phyloP scores from a whole-genome alignment of 2,797 vertebrate species.

The Rousettus madagascariensis region DNA sequence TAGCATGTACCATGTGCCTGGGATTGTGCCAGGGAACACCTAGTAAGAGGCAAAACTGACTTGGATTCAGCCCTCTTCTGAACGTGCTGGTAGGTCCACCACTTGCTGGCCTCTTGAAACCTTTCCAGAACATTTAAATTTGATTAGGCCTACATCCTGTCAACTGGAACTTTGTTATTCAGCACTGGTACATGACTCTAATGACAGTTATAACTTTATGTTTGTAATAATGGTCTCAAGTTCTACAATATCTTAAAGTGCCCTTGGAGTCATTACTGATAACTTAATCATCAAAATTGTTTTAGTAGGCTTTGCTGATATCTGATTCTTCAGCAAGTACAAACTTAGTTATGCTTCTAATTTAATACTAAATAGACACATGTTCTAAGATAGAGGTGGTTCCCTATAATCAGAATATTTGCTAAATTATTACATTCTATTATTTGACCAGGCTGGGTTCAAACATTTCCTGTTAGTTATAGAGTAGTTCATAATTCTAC shows the following conservation, averaged over 20 bases:
- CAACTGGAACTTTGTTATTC: background rate
- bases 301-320: constrained; percentile 31
- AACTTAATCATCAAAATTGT: background rate
- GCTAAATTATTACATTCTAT: background rate
- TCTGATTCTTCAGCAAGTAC: constrained; percentile 20
- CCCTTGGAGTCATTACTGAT: background rate
- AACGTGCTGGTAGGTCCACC: background rate
- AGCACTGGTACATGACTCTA: background rate
- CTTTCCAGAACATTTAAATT: background rate
- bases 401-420: background rate
- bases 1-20: background rate
- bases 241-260: background rate
- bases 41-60: background rate
- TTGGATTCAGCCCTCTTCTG: background rate
- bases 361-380: constrained; percentile 36
- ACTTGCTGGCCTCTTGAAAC: background rate
- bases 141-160: background rate
- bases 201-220: background rate
- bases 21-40: background rate
- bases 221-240: background rate
- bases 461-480: background rate
- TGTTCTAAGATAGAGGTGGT: background rate
- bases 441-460: background rate
- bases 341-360: constrained; percentile 51
- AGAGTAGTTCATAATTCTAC: background rate